Evolutionary conservation across 2,113 vertebrate genomes (phyloP), one percentile per base, ranked within the genome.

Genomic region (Meleagris gallopavo): DNA sequence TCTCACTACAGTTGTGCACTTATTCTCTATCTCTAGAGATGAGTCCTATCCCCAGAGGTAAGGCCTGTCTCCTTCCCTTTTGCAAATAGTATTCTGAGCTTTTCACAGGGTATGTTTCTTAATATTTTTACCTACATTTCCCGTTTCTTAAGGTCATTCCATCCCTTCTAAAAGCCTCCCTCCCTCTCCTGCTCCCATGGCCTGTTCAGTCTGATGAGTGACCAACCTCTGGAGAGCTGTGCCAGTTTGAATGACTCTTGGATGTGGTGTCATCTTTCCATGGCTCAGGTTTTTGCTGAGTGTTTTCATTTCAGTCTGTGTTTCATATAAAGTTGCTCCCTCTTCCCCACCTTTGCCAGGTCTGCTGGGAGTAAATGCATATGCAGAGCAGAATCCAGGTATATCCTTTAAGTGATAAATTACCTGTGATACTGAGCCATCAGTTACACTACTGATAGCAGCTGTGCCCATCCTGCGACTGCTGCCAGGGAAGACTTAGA

Each of bases 241-340:
- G 90, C 93, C 93, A 92, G 54, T 95, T 93, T 95, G 93, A 96
- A 73, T 97, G 86, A 86, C 95, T 95, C 96, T 96, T 96, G 90
- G 90, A 91, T 96, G 93, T 94, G 80, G 86, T 95, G 91, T 93
- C 92, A 96, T 89, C 93, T 96, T 95, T 94, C 93, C 94, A 94
- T 97, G 95, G 95, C 92, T 95, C 89, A 96, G 87, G 94, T 87
- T 96, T 90, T 96, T 95, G 92, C 92, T 86, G 85, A 62, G 90
- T 97, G 92, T 95, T 95, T 96, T 93, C 64, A 91, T 96, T 96
- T 90, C 76, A 92, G 83, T 91, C 38, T 96, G 78, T 94, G 88
- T 96, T 93, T 94, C 82, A 45, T 91, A 62, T 43, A 46, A 93
- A 94, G 54, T 41, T 92, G 76, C 43, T 94, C 80, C 89, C 83